Base-by-base conservation (phyloP, 1,140 invertebrate species). In the Nebria ingens region DNA sequence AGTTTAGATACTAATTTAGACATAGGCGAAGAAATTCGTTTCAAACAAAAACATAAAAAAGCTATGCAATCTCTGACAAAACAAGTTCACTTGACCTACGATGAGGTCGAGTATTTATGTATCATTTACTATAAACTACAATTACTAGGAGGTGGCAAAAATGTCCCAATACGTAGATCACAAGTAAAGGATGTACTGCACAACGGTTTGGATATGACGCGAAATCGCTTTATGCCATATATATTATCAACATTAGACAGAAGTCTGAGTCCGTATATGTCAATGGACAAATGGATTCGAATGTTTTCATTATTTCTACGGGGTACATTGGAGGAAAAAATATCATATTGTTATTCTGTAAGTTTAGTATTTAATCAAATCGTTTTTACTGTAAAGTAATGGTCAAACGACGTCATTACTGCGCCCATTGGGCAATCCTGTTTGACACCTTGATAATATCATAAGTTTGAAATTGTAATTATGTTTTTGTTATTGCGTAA, bases 111-210 rank as follows among this genome's bases (percentile, higher is more conserved):
- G 71, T 68, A 68, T 63, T 62, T 72, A 12, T 52, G 67, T 12
- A 52, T 71, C 6, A 68, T 72, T 45, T 70, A 70, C 56, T 67
- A 71, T 52, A 71, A 71, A 59, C 52, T 70, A 11, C 65, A 72
- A 29, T 68, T 70, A 6, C 15, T 45, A 58, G 70, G 72, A 61
- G 70, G 71, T 53, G 54, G 59, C 2, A 56, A 67, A 21, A 65
- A 62, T 15, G 52, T 60, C 22, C 68, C 71, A 3, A 71, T 86
- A 56, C 76, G 73, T 25, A 71, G 79, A 62, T 57, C 56, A 2
- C 68, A 68, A 52, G 87, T 90, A 64, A 72, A 83, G 40, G 84
- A 89, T 56, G 71, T 89, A 17, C 69, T 89, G 0, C 83, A 88
- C 59, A 78, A 77, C 2, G 78, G 77, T 6, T 81, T 92, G 29